Evolutionary conservation across 2,113 vertebrate species (phyloP).

Genomic region (Pontoporia blainvillei): DNA sequence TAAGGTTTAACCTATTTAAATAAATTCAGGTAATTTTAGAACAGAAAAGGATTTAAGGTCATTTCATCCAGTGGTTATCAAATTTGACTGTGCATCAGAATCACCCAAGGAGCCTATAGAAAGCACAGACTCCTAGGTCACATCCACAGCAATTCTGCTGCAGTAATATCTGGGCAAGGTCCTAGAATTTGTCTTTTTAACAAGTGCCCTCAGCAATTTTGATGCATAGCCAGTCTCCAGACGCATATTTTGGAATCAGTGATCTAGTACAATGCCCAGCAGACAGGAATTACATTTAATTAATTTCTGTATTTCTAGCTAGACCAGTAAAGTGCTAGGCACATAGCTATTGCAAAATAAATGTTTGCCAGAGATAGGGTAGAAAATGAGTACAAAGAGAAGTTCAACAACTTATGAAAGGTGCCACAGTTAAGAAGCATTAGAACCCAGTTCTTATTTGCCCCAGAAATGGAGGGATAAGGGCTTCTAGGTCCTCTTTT

Average conservation of each 20-base stretch:
- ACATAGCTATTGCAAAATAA: neutral
- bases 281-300: conserved; percentile 3
- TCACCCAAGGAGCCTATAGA: neutral
- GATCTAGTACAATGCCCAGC: neutral
- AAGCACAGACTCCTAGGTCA: neutral
- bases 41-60: neutral
- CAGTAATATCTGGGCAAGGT: neutral
- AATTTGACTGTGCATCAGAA: neutral
- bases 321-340: neutral
- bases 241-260: neutral
- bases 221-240: neutral
- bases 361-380: neutral
- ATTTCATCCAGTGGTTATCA: neutral
- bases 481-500: neutral
- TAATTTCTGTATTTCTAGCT: neutral
- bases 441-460: neutral
- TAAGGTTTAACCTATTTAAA: neutral
- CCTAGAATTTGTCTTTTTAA: neutral
- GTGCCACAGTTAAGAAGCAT: neutral
- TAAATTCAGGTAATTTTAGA: neutral
- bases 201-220: neutral
- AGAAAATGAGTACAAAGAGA: neutral
- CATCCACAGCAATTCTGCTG: neutral
- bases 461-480: neutral
- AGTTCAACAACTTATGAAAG: neutral